phyloP scores from a whole-genome alignment of 2,888 invertebrate species.

The Melanotus villosus region DNA sequence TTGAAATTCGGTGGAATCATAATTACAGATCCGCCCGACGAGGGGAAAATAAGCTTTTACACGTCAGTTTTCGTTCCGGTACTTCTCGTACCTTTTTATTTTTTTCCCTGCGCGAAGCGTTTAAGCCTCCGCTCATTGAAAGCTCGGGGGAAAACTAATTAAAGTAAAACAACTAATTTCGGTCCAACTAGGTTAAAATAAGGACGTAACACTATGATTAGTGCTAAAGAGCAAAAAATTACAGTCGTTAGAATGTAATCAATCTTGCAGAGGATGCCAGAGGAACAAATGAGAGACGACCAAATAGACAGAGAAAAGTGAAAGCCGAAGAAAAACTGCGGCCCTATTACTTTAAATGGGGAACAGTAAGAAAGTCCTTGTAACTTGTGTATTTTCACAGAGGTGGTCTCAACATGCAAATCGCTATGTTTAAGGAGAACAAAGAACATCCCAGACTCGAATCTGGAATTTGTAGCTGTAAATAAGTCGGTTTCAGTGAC shows the following conservation, averaged over 20 bases:
- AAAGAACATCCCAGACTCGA: background rate
- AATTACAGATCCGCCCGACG: no score
- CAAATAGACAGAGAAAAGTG: conserved; percentile 22
- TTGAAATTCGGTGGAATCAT: no score
- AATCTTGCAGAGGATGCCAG: conserved; percentile 9
- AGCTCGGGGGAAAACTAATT: background rate
- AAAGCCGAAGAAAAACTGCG: conserved; percentile 14
- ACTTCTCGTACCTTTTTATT: no score
- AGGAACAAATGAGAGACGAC: conserved; percentile 27
- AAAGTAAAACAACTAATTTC: background rate
- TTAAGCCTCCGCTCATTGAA: no score
- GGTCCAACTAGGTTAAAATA: background rate
- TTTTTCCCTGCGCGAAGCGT: no score
- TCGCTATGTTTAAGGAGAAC: conserved; percentile 2
- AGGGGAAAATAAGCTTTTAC: no score
- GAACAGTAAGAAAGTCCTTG: conserved; percentile 6
- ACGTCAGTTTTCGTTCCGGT: no score
- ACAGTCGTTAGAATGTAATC: conserved; percentile 34
- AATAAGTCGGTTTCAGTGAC: background rate
- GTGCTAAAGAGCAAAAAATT: conserved; percentile 21
- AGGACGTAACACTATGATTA: conserved; percentile 8
- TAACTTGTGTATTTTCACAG: background rate
- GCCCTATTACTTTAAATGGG: conserved; percentile 16
- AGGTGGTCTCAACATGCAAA: conserved; percentile 15
- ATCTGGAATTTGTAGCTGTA: background rate